Evolutionary conservation across 2,797 vertebrate genomes (phyloP), one percentile per base, ranked within the genome.

Genomic region (Lateolabrax maculatus): DNA sequence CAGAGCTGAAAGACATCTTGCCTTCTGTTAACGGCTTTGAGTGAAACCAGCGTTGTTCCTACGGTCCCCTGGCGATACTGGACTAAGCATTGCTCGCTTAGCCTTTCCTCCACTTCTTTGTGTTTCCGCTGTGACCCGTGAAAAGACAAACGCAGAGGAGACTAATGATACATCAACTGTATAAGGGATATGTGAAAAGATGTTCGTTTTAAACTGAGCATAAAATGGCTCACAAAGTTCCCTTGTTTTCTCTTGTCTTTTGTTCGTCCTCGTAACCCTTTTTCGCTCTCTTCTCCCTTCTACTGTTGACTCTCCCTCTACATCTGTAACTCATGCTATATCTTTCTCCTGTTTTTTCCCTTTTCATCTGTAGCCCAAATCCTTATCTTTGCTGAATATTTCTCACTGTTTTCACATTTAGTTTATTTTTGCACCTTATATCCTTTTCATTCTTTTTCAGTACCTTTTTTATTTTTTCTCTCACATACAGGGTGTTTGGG

Each of bases 21-120:
- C 80, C 88, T 85, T 92, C 80, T 83, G 90, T 91, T 89, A 91
- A 87, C 74, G 55, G 84, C 75, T 84, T 65, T 89, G 90, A 94
- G 89, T 86, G 84, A 92, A 94, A 90, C 87, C 92, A 94, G 86
- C 74, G 79, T 71, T 61, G 82, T 80, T 84, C 81, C 80, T 62
- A 23, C 31, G 39, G 82, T 83, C 90, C 90, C 84, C 77, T 41
- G 83, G 84, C 56, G 39, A 82, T 56, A 43, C 77, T 51, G 68
- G 52, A 71, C 75, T 89, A 87, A 89, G 83, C 57, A 41, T 84
- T 78, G 75, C 87, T 85, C 9, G 67, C 82, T 75, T 78, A 39
- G 51, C 77, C 73, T 87, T 87, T 80, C 83, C 75, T 87, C 71
- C 52, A 39, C 77, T 58, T 71, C 87, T 84, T 90, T 90, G 87